phyloP scores from a whole-genome alignment of 1,140 invertebrate species.

The Euwallacea similis region DNA sequence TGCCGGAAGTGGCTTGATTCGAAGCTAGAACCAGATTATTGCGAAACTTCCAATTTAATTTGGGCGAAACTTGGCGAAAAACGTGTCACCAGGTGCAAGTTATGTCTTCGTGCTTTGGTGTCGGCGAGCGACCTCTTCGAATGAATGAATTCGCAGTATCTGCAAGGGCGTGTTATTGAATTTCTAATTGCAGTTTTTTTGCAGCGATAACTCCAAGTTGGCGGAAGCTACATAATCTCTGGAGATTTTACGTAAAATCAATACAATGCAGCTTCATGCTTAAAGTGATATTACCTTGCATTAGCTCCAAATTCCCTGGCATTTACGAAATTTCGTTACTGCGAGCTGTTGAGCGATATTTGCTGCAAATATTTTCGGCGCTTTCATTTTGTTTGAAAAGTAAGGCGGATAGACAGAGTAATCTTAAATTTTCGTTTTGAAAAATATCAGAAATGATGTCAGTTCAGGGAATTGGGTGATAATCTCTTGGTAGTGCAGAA shows the following conservation, averaged over 20 bases:
- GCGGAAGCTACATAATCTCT: background rate
- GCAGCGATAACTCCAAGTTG: background rate
- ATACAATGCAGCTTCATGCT: conserved; percentile 19
- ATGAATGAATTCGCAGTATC: no score
- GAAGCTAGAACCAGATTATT: background rate
- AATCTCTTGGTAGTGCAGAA: no score
- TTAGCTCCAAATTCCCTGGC: conserved; percentile 1
- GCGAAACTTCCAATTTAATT: conserved; percentile 11
- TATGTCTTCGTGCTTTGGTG: background rate
- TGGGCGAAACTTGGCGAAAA: conserved; percentile 3
- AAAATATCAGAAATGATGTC: no score
- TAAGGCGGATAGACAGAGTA: no score
- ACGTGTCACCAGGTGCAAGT: conserved; percentile 1
- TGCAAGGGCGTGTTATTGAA: no score
- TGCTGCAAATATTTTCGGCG: no score
- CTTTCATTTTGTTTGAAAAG: no score
- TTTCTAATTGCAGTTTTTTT: no score
- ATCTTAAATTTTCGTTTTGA: no score
- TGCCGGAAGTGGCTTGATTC: conserved; percentile 6
- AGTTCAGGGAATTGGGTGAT: no score
- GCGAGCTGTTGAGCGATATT: no score
- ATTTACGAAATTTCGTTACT: conserved; percentile 20
- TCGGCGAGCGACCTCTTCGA: no score
- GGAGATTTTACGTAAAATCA: conserved; percentile 12
- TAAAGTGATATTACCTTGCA: conserved; percentile 23